A percentile compares a stretch with the other conserved stretches of the same genome.
These are phyloP conservation scores for Callopanchax toddi DNA, from an alignment of 2,113 vertebrate genomes.

Conservation along the genomic window DNA sequence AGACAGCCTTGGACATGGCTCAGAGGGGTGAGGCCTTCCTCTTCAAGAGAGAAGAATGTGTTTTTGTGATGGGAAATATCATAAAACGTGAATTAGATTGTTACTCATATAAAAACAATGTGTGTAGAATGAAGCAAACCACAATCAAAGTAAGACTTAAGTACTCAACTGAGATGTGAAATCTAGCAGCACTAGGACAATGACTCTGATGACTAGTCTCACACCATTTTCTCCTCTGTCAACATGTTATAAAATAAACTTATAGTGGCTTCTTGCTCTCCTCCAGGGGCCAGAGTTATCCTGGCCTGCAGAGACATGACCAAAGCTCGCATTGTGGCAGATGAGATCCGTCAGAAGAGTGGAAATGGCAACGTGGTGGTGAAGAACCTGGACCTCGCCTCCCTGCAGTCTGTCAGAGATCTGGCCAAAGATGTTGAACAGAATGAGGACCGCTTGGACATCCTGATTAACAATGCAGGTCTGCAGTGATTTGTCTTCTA, in stretches of 20 bases:
- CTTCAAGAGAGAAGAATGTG: too few relatives aligned
- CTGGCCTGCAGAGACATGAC: constrained; percentile 78
- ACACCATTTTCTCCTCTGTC: background rate
- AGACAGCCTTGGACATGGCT: constrained; percentile 78
- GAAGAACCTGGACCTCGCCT: constrained; percentile 73
- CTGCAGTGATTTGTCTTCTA: background rate
- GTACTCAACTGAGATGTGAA: background rate
- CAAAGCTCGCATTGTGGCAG: constrained; percentile 65
- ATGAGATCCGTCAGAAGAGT: constrained; percentile 67
- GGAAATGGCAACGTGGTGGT: constrained; percentile 77
- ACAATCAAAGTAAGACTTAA: background rate
- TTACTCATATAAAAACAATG: background rate
- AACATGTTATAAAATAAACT: background rate
- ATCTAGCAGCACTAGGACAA: background rate
- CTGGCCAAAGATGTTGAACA: constrained; percentile 62
- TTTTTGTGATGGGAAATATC: background rate
- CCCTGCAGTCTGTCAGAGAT: constrained; percentile 70
- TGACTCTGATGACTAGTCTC: background rate
- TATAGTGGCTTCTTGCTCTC: background rate
- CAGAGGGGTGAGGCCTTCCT: constrained; percentile 57
- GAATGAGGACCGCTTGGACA: constrained; percentile 68
- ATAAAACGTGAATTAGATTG: background rate
- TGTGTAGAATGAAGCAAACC: background rate
- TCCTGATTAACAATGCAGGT: constrained; percentile 82
- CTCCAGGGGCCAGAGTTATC: constrained; percentile 77